These are phyloP conservation scores for Masnerella sp. DNA, from an alignment of 2,888 invertebrate genomes.

Conservation along the genomic window DNA sequence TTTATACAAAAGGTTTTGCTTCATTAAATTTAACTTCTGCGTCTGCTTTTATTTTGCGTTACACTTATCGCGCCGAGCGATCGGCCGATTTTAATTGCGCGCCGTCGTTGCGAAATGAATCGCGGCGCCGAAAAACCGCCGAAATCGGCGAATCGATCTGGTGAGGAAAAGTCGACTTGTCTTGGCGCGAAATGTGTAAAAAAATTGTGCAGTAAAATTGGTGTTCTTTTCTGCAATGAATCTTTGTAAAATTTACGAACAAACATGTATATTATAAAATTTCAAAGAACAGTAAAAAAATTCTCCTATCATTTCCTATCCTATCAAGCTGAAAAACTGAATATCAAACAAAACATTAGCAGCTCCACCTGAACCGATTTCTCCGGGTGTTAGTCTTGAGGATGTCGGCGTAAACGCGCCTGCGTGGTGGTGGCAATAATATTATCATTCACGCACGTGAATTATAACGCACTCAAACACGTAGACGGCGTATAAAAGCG, in stretches of 20 bases:
- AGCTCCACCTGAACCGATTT: too few species aligned
- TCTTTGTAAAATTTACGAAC: too few species aligned
- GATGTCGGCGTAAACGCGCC: not conserved
- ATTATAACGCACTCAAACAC: slow-evolving; percentile 11
- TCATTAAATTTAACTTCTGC: slow-evolving; percentile 37
- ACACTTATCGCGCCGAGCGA: slow-evolving; percentile 30
- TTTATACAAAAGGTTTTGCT: slow-evolving; percentile 30
- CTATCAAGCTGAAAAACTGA: too few species aligned
- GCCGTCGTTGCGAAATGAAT: slow-evolving; percentile 39
- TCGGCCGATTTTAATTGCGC: slow-evolving; percentile 34
- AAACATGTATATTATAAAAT: too few species aligned
- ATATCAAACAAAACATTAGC: too few species aligned
- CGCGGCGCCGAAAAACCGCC: slow-evolving; percentile 13
- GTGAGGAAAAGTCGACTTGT: too few species aligned
- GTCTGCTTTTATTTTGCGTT: slow-evolving; percentile 43
- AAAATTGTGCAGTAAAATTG: too few species aligned
- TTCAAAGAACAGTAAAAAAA: too few species aligned
- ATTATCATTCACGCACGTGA: slow-evolving; percentile 33
- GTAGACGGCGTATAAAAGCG: slow-evolving; percentile 15
- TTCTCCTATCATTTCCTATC: too few species aligned
- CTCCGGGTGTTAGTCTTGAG: too few species aligned
- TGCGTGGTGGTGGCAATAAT: slow-evolving; percentile 11
- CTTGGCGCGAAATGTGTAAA: too few species aligned
- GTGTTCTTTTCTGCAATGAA: too few species aligned
- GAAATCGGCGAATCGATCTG: slow-evolving; percentile 4